Evolutionary conservation across 2,797 vertebrate genomes (phyloP).

Genomic region (Enteromius unitaeniatus): DNA sequence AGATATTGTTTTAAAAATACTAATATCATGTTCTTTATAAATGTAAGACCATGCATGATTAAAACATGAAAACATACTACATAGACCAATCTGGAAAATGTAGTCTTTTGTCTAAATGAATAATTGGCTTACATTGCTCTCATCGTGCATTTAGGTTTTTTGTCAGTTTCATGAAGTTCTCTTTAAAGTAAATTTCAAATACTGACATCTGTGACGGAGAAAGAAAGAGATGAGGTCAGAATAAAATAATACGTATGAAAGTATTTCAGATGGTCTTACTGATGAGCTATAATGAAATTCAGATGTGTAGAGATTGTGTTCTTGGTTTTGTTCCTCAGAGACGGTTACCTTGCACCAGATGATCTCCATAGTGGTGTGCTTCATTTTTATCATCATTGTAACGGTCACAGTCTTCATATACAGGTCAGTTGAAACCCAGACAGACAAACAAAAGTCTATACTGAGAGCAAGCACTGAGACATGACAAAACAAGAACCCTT

Average conservation of each 20-base stretch:
- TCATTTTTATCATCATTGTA: slow-evolving; percentile 82
- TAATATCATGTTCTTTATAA: neutral
- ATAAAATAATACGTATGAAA: neutral
- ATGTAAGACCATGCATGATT: neutral
- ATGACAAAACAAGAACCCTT: neutral
- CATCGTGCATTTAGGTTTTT: neutral
- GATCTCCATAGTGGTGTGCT: slow-evolving; percentile 85
- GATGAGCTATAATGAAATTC: neutral
- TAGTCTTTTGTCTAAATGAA: neutral
- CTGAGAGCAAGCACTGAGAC: neutral
- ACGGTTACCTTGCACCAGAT: slow-evolving; percentile 86
- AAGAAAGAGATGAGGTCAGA: neutral
- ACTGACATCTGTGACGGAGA: neutral
- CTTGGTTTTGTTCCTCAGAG: slow-evolving; percentile 69
- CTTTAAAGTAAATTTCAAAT: neutral
- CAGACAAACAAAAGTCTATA: slow-evolving; percentile 1
- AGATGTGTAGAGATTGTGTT: slow-evolving; percentile 8
- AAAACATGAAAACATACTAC: neutral
- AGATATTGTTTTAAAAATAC: neutral
- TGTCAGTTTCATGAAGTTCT: neutral
- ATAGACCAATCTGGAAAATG: neutral
- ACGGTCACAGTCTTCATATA: slow-evolving; percentile 87
- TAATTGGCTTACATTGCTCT: neutral
- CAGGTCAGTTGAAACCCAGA: slow-evolving; percentile 75
- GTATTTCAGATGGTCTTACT: neutral